Evolutionary conservation across 2,888 invertebrate species (phyloP).

Genomic region (Melanchra persicariae): DNA sequence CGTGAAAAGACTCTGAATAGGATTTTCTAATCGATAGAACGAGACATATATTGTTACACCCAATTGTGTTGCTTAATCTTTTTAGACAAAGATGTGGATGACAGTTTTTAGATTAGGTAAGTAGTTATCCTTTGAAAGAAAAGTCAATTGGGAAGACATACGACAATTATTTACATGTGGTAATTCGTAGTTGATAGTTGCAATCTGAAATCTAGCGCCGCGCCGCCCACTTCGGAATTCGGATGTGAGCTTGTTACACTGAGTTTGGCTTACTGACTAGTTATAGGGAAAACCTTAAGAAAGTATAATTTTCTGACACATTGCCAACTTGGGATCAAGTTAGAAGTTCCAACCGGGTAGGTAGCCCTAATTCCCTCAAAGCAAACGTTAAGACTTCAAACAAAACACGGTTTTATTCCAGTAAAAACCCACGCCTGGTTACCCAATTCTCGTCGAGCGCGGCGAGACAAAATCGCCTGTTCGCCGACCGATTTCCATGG

Average conservation of each 20-base stretch:
- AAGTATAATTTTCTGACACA: background rate
- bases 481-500: constrained; percentile 83
- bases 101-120: background rate
- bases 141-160: background rate
- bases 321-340: no score
- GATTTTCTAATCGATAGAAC: constrained; percentile 59
- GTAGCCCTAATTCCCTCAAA: background rate
- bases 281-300: no score
- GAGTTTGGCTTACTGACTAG: background rate
- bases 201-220: background rate
- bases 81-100: background rate
- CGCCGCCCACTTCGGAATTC: no score
- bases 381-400: background rate
- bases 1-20: constrained; percentile 42
- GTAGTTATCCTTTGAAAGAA: background rate
- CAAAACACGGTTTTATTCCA: background rate
- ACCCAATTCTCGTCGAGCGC: constrained; percentile 42
- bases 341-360: no score
- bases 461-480: constrained; percentile 57
- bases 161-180: no score
- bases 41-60: constrained; percentile 31
- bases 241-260: background rate
- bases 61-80: constrained; percentile 13
- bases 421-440: constrained; percentile 19
- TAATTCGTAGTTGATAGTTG: background rate